Base-by-base conservation (phyloP, 2,888 invertebrate species). In the Xylota sylvarum region DNA sequence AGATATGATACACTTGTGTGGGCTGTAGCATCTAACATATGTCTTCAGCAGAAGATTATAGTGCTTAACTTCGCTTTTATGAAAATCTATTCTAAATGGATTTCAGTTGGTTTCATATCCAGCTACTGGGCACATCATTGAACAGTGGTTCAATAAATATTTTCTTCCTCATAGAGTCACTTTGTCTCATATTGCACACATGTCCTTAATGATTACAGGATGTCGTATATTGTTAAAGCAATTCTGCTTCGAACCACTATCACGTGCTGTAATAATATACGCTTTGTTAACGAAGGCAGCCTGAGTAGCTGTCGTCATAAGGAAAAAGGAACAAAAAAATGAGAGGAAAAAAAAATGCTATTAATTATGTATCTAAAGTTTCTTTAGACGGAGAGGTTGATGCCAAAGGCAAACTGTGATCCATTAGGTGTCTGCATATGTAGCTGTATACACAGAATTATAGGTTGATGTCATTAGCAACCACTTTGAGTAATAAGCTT, bases 401-500 rank as follows among this genome's bases (percentile, higher is more conserved):
- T 17, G 56, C 30, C 43, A 43, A 30, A 40, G 55, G 55, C 12
- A 69, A 14, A 30, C 62, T 40, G 30, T 27, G 55, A 55, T 43
- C 52, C 69, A 69, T 69, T 69, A 55, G 69, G 55, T 30, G 27
- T 1, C 1, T 23, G n/a, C 27, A 27, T 9, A 12, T 23, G 10
- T 19, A 19, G n/a, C 0, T 48, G 5, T 10, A 52, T 12, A 9
- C 50, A 52, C 6, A 30, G 27, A 4, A n/a, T 5, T 19, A 30
- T n/a, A 27, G 3, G 35, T 17, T 48, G 32, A 64, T 64, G 46
- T 5, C n/a, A 46, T 64, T 46, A 46, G 9, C 14, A 17, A n/a
- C 64, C 64, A 64, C 64, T 64, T 19, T 32, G 10, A 17, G 17
- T 56, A 56, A 56, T 56, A 32, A 56, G 56, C 14, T 32, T 32